Evolutionary conservation across 2,888 invertebrate genomes (phyloP), one percentile per base, ranked within the genome.

Genomic region (Tenthredo livida): DNA sequence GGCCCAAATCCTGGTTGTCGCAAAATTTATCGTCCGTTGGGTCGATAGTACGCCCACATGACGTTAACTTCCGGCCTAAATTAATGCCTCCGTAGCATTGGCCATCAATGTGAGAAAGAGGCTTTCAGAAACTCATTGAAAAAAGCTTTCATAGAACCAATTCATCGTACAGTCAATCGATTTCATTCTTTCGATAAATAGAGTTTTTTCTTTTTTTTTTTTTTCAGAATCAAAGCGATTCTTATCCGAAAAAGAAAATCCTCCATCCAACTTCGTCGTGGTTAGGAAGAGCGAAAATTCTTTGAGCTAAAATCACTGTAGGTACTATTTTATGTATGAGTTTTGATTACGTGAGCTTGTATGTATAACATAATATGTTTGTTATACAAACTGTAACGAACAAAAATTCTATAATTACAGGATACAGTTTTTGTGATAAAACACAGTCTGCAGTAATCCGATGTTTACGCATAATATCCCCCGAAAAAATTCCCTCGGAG

Each of bases 61-160:
- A 80, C 80, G n/a, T 80, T 37, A 33, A 80, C 61, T 80, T 80
- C 50, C 80, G 40, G n/a, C 21, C 80, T 40, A 80, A 80, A 80
- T 77, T 80, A 80, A 80, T 80, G 80, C 61, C 80, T 61, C 61
- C 61, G 15, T 80, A 21, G 80, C 61, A 61, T 80, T 80, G 80
- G 80, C 61, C 58, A 58, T 61, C 21, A 80, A 80, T 80, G 80
- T 80, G 61, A 61, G 80, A 61, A 61, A 80, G 80, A 61, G 61
- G 80, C 80, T 80, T 61, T 80, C 58, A 80, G 80, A 80, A 80
- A n/a, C 80, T 80, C 80, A 80, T 80, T 80, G 80, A 80, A 80
- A 80, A 80, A 80, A 80, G 80, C 80, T 80, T 80, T 80, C 25
- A 61, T 80, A 37, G 61, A 61, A 80, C 80, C 80, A 61, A 80